A percentile compares a stretch with the other conserved stretches of the same genome.
phyloP scores from a whole-genome alignment of 1,140 invertebrate genomes.

The Drosophila fuyamai region DNA sequence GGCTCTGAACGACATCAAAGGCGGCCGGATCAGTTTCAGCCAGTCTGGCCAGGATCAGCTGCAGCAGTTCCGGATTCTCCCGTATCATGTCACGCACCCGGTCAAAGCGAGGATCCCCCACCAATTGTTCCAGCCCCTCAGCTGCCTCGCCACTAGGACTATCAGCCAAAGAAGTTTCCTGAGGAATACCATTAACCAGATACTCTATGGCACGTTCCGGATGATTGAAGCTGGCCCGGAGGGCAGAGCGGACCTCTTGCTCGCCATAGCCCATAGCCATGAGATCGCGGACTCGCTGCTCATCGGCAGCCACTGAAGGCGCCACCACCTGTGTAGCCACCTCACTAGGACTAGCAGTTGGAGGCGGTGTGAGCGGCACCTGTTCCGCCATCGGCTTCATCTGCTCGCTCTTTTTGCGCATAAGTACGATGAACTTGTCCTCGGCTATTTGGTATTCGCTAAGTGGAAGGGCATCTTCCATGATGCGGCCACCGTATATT shows the following conservation, averaged over 20 bases:
- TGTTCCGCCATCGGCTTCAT: slow-evolving; percentile 2
- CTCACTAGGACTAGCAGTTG: background rate
- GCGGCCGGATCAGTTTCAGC: slow-evolving; percentile 48
- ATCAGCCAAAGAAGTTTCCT: background rate
- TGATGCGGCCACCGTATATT: slow-evolving; percentile 71
- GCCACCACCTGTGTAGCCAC: slow-evolving; percentile 5
- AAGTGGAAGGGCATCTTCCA: slow-evolving; percentile 59
- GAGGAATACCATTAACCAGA: slow-evolving; percentile 61
- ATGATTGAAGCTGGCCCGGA: slow-evolving; percentile 76
- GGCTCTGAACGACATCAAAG: slow-evolving; percentile 43
- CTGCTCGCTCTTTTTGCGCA: slow-evolving; percentile 50
- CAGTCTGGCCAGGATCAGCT: slow-evolving; percentile 45
- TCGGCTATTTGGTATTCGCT: slow-evolving; percentile 60
- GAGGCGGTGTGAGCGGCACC: slow-evolving; percentile 9
- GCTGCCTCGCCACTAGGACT: background rate
- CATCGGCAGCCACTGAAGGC: slow-evolving; percentile 23
- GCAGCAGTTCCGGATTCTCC: slow-evolving; percentile 53
- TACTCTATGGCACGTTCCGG: slow-evolving; percentile 80
- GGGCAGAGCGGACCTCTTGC: slow-evolving; percentile 61
- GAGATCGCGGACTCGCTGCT: slow-evolving; percentile 55
- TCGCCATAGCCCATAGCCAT: slow-evolving; percentile 74
- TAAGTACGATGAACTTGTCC: slow-evolving; percentile 66
- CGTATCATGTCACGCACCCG: slow-evolving; percentile 63
- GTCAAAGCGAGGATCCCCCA: slow-evolving; percentile 40
- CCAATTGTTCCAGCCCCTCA: slow-evolving; percentile 21